These are phyloP conservation scores for Lates japonicus DNA, from an alignment of 2,797 vertebrate species.

Conservation along the genomic window DNA sequence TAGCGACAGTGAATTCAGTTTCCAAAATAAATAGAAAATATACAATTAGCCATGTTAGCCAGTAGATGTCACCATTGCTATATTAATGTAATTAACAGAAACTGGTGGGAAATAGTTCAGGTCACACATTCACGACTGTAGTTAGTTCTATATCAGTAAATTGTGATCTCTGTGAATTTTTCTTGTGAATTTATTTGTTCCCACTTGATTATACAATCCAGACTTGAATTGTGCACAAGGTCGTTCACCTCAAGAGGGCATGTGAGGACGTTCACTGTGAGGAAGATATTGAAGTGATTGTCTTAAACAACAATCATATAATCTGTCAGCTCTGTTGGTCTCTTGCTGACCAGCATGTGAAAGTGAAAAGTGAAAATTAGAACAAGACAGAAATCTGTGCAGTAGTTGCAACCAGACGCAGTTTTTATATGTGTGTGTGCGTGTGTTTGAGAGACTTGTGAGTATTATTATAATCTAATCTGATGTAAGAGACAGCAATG, in stretches of 20 bases:
- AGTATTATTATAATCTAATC: slow-evolving; percentile 70
- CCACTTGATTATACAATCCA: background rate
- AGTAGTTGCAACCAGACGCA: background rate
- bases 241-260: too few relatives aligned
- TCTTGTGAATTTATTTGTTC: background rate
- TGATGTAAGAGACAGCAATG: slow-evolving; percentile 83
- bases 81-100: background rate
- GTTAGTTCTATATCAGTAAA: background rate
- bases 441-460: slow-evolving; percentile 34
- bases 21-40: background rate
- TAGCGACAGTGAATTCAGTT: background rate
- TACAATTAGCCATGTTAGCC: slow-evolving; percentile 3
- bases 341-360: background rate
- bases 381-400: background rate
- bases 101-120: background rate
- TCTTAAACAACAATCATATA: background rate
- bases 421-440: slow-evolving; percentile 4
- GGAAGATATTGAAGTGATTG: background rate
- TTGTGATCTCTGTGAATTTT: background rate
- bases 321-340: background rate
- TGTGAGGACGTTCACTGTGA: too few relatives aligned
- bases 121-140: background rate
- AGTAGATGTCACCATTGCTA: slow-evolving; percentile 62
- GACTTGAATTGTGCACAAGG: background rate
- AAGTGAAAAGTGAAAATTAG: slow-evolving; percentile 12